Percentiles rank a stretch among this genome's conserved stretches.
These are phyloP conservation scores for Lepidothrix coronata DNA, from an alignment of 2,113 vertebrate species.

Conservation along the genomic window DNA sequence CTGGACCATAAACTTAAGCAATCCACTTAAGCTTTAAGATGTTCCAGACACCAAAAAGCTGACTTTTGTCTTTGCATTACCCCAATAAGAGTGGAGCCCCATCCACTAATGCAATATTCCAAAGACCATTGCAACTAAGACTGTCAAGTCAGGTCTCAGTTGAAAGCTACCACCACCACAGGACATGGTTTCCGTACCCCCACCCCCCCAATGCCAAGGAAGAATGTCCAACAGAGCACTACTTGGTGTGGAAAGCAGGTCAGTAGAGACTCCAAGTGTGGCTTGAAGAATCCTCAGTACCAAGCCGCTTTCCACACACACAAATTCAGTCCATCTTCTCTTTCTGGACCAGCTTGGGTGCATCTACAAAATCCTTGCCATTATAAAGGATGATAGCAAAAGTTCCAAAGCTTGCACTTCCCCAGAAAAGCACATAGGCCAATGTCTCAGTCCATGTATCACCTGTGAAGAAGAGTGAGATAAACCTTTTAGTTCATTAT, in stretches of 20 bases:
- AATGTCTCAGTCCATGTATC: conserved; percentile 95
- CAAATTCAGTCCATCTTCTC: conserved; percentile 99
- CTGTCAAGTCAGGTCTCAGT: not conserved
- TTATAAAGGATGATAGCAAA: conserved; percentile 93
- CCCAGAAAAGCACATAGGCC: conserved; percentile 96
- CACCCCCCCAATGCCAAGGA: not conserved
- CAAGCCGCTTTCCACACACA: conserved; percentile 95
- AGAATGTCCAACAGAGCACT: not conserved
- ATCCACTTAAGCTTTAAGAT: not conserved
- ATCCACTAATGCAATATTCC: conserved; percentile 54
- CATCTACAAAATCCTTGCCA: conserved; percentile 93
- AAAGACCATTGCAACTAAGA: conserved; percentile 47
- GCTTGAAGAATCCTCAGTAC: conserved; percentile 78
- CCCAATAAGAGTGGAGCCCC: not conserved
- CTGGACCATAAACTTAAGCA: not conserved
- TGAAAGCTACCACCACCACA: not conserved
- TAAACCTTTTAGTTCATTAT: not conserved
- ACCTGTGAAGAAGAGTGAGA: conserved; percentile 73
- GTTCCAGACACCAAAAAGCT: not conserved
- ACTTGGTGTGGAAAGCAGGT: conserved; percentile 79
- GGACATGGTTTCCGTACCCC: not conserved
- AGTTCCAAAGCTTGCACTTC: conserved; percentile 87
- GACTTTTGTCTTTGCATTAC: not conserved
- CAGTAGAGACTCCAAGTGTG: conserved; percentile 92
- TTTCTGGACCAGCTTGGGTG: conserved; percentile 91